Percentiles rank a stretch among this genome's conserved stretches.
phyloP scores from a whole-genome alignment of 2,888 invertebrate genomes.

The Drosophila multiciliata region DNA sequence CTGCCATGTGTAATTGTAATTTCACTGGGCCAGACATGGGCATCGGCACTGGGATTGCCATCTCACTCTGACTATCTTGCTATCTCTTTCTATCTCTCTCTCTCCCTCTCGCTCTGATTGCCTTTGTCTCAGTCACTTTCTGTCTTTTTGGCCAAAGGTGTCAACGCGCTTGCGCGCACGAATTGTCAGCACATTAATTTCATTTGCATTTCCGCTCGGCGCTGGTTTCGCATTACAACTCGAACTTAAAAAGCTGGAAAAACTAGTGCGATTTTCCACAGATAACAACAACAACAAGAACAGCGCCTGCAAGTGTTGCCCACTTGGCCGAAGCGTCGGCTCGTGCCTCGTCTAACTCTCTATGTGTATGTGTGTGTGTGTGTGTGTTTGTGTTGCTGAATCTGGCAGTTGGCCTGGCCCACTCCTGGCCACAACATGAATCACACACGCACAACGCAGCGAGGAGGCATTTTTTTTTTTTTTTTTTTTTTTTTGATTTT shows the following conservation, averaged over 20 bases:
- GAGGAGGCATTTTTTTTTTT: constrained; percentile 39
- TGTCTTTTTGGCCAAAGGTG: constrained; percentile 61
- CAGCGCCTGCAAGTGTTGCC: constrained; percentile 59
- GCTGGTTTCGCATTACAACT: constrained; percentile 77
- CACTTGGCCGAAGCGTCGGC: constrained; percentile 68
- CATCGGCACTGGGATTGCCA: constrained; percentile 23
- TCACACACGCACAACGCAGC: constrained; percentile 74
- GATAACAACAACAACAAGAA: constrained; percentile 25
- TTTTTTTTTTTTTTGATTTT: constrained; percentile 68
- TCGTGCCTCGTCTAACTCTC: constrained; percentile 52
- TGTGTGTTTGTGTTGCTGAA: constrained; percentile 11
- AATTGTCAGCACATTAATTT: constrained; percentile 80
- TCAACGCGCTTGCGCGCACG: constrained; percentile 80
- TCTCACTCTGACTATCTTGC: constrained; percentile 10
- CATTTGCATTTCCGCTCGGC: constrained; percentile 81
- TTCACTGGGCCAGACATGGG: constrained; percentile 61
- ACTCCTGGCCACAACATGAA: constrained; percentile 75
- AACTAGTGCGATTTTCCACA: constrained; percentile 75
- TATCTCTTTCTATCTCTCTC: background rate
- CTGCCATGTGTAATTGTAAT: constrained; percentile 75
- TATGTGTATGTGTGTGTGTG: constrained; percentile 11
- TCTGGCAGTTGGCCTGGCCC: constrained; percentile 56
- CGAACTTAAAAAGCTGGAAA: constrained; percentile 69
- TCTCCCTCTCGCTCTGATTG: background rate
- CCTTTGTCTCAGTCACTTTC: constrained; percentile 24